Evolutionary conservation across 2,888 invertebrate genomes (phyloP), one percentile per base, ranked within the genome.

Genomic region (Reticulitermes lucifugus): DNA sequence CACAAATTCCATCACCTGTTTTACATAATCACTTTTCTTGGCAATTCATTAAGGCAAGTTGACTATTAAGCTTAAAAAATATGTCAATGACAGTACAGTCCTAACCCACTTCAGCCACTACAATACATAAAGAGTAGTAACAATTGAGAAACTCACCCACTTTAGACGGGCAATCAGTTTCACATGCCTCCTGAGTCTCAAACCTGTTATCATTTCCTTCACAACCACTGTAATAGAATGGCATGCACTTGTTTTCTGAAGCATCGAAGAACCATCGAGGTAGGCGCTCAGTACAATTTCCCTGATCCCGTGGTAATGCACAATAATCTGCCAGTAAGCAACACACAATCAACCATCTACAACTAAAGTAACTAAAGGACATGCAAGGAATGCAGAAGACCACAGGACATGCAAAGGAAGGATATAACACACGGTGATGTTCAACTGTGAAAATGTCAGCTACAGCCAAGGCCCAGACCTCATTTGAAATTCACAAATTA

Each of bases 211-310:
- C 94, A 92, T 98, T 98, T 88, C 97, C 98, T 88, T 94, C 95
- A 91, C 98, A 98, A 88, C 98, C 98, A 88, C 95, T 95, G 92
- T 96, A 98, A 93, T 97, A 96, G 94, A 98, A 98, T 83, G 97
- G 97, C 92, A 96, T 93, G 93, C 98, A 99, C 88, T 96, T 93
- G 91, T 96, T 95, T 91, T 97, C 96, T 79, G 93, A 92, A 87
- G 93, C 93, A 90, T 96, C 96, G 93, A 96, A 98, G 91, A 95
- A 95, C 98, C 98, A 99, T 88, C 94, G 93, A 86, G 92, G 90
- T 87, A 92, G 89, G 83, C 91, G 90, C 6, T 92, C 91, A n/a
- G 88, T 86, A 89, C 97, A 97, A 0, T 94, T 93, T 3, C 97
- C 97, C 0, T 91, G 89, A 84, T 95, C 95, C 85, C 92, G 91